Evolutionary conservation across 2,888 invertebrate species (phyloP), one percentile per base, ranked within the genome.

Genomic region (Corbicula japonica): DNA sequence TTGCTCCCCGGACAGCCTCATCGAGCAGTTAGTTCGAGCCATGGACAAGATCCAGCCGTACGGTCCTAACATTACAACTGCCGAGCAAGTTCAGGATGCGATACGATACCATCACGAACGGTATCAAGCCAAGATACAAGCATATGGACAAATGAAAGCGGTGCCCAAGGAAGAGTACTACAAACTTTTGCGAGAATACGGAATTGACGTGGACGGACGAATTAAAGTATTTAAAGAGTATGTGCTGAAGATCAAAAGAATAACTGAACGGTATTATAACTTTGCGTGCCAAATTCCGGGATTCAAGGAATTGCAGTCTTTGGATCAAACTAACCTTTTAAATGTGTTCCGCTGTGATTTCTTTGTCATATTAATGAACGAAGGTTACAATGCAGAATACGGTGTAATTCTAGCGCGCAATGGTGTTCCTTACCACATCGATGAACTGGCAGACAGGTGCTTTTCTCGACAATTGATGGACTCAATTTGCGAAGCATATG

Each of bases 211-310:
- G 1, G 83, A 83, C 61, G 75, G 72, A 6, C 60, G 83, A 26
- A 74, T 77, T 50, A 54, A 65, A 34, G 23, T 68, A 18, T 63
- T 83, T 6, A 66, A 75, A 48, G 70, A 77, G 8, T 80, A 68
- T 21, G 62, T 70, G 0, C 30, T 62, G 12, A 68, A 75, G 28
- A 50, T 80, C 12, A 60, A 75, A 34, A 41, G 63, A 3, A 38
- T 77, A 2, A 70, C 75, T 1, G 75, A 69, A 52, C 58, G 70
- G 21, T 83, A 80, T 44, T 80, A 70, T 32, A 68, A 68, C 44
- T 83, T 83, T 32, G 83, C 83, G 26, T 72, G 72, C 62, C 69
- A 65, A 26, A 76, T 83, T 18, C 83, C 83, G 30, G 77, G 76
- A 5, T 83, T 83, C 61, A 65, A 58, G 5, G 66, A 68, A 28